A percentile compares a stretch with the other conserved stretches of the same genome.
Conservation (phyloP, 2,797 vertebrate species). For the Heteromormyrus szaboi region DNA sequence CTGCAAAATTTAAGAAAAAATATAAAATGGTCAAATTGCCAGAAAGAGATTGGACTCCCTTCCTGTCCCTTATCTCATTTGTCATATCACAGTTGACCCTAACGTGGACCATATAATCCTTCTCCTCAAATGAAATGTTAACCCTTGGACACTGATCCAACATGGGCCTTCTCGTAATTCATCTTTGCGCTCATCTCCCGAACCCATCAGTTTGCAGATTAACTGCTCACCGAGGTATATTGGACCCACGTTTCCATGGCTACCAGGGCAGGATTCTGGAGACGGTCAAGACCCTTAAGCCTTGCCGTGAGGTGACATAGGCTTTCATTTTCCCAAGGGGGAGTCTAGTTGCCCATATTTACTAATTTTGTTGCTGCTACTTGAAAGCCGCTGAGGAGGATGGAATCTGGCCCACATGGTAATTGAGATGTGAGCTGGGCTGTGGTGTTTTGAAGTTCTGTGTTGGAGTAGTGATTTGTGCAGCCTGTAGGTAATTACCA, state of each 20-base stretch:
- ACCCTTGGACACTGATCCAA: neutral
- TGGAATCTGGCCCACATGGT: neutral
- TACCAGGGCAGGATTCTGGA: neutral
- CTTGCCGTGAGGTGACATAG: neutral
- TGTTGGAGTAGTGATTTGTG: neutral
- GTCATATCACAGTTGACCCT: neutral
- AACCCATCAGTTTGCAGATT: neutral
- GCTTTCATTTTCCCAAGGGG: neutral
- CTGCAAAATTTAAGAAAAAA: neutral
- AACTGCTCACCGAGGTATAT: neutral
- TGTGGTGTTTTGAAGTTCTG: neutral
- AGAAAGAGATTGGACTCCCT: neutral
- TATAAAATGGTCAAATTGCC: neutral
- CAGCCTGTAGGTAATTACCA: neutral
- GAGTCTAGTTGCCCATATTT: neutral
- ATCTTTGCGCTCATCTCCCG: neutral
- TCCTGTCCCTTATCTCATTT: neutral
- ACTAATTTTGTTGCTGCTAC: neutral
- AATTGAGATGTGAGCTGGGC: neutral
- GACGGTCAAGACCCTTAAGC: neutral
- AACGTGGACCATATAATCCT: neutral
- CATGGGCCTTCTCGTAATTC: neutral
- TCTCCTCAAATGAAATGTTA: neutral
- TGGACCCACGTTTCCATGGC: neutral
- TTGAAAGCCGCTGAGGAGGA: neutral